These are phyloP conservation scores for Limnothrissa miodon DNA, from an alignment of 2,113 vertebrate species.

Conservation along the genomic window DNA sequence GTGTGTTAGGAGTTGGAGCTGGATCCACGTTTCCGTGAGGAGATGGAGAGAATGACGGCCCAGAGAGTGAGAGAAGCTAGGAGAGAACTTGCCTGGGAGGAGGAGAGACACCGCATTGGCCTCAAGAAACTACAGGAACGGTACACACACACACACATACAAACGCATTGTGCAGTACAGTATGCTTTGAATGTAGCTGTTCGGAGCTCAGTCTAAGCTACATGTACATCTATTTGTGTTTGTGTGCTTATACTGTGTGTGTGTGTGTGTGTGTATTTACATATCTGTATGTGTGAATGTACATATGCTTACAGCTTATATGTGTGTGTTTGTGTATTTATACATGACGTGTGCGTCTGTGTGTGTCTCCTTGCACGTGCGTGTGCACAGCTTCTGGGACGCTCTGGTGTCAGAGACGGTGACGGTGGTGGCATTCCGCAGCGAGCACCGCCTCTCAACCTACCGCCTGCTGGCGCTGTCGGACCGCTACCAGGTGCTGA, in stretches of 20 bases:
- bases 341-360: neutral
- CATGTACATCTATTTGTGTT: too few relatives aligned
- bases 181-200: neutral
- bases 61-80: constrained; percentile 69
- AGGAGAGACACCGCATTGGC: constrained; percentile 71
- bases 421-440: constrained; percentile 77
- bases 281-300: neutral
- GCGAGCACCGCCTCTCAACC: constrained; percentile 76
- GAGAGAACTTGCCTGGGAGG: constrained; percentile 83
- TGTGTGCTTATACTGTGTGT: too few relatives aligned
- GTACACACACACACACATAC: constrained; percentile 52
- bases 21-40: constrained; percentile 73
- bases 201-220: neutral
- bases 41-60: constrained; percentile 68
- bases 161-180: neutral
- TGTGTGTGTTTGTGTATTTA: constrained; percentile 5
- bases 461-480: constrained; percentile 71
- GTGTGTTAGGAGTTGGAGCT: constrained; percentile 77
- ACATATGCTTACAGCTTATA: neutral
- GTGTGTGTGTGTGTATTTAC: too few relatives aligned
- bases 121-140: constrained; percentile 78
- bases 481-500: constrained; percentile 44
- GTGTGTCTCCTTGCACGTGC: neutral
- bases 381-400: constrained; percentile 72
- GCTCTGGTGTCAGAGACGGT: constrained; percentile 70